Percentiles rank a stretch among this genome's conserved stretches.
These are phyloP conservation scores for Molorchus minor DNA, from an alignment of 2,888 invertebrate species.

Conservation along the genomic window DNA sequence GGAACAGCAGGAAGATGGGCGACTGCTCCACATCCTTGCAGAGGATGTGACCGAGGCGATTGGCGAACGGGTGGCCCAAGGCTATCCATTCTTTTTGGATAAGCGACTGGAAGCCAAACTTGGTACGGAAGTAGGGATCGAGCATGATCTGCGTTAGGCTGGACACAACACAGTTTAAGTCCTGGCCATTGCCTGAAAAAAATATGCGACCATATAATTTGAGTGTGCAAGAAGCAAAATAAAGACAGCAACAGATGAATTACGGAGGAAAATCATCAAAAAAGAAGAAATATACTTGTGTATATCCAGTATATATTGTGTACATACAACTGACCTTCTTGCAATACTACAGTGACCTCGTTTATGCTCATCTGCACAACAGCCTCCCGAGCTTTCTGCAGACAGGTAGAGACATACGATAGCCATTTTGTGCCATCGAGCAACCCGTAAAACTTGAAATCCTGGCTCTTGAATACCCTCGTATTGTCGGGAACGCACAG, in stretches of 20 bases:
- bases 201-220: too few relatives aligned
- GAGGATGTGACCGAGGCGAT: conserved; percentile 74
- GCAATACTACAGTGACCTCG: conserved; percentile 80
- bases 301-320: too few relatives aligned
- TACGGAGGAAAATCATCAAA: too few relatives aligned
- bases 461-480: conserved; percentile 76
- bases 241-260: too few relatives aligned
- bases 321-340: conserved; percentile 76
- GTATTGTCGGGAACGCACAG: conserved; percentile 81
- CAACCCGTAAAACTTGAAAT: conserved; percentile 77
- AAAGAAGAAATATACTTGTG: too few relatives aligned
- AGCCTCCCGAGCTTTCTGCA: conserved; percentile 78
- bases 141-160: conserved; percentile 86
- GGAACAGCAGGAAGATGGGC: conserved; percentile 88
- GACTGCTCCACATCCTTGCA: conserved; percentile 73
- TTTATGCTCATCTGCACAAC: conserved; percentile 72
- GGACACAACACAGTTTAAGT: conserved; percentile 87
- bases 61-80: conserved; percentile 80
- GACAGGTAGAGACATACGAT: conserved; percentile 78
- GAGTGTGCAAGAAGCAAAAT: too few relatives aligned
- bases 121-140: conserved; percentile 84
- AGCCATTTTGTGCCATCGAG: conserved; percentile 89
- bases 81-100: conserved; percentile 96
- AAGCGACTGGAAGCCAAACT: conserved; percentile 87
- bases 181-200: conserved; percentile 82